Conservation (phyloP, 2,888 invertebrate genomes). For the Amphimallon solstitiale region DNA sequence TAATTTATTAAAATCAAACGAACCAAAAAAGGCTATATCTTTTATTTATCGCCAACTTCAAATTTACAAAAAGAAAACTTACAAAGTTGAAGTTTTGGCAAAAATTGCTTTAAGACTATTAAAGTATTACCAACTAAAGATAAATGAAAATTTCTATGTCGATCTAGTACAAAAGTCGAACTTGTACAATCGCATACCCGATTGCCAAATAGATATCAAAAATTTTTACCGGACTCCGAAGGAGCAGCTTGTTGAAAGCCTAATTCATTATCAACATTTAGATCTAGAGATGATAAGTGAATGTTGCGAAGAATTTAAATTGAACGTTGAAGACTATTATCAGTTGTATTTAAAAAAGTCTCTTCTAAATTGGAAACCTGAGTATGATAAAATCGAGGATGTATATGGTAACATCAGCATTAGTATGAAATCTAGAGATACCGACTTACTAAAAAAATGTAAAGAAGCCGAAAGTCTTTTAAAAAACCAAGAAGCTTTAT, state of each 20-base stretch:
- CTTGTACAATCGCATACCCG: conserved; percentile 54
- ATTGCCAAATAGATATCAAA: conserved; percentile 48
- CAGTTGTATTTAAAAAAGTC: conserved; percentile 58
- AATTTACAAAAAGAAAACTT: conserved; percentile 50
- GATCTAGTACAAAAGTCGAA: conserved; percentile 46
- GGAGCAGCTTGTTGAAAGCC: conserved; percentile 38
- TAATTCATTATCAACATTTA: conserved; percentile 45
- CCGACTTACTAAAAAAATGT: conserved; percentile 56
- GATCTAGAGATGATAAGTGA: conserved; percentile 54
- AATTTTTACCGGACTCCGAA: conserved; percentile 49
- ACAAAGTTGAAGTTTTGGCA: conserved; percentile 51
- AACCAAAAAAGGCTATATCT: conserved; percentile 40
- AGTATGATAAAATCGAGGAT: conserved; percentile 52
- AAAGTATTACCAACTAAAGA: conserved; percentile 42
- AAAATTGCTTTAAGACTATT: conserved; percentile 49
- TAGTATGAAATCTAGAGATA: conserved; percentile 47
- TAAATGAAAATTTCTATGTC: conserved; percentile 41
- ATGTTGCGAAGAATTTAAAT: conserved; percentile 63
- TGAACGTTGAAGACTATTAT: conserved; percentile 59
- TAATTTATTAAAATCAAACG: conserved; percentile 55
- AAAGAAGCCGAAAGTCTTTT: conserved; percentile 55
- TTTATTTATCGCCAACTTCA: conserved; percentile 47
- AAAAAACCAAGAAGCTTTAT: conserved; percentile 53
- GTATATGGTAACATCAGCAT: conserved; percentile 49
- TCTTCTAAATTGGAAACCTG: conserved; percentile 63